Conservation (phyloP, 1,140 invertebrate species). For the Orchesella cincta region DNA sequence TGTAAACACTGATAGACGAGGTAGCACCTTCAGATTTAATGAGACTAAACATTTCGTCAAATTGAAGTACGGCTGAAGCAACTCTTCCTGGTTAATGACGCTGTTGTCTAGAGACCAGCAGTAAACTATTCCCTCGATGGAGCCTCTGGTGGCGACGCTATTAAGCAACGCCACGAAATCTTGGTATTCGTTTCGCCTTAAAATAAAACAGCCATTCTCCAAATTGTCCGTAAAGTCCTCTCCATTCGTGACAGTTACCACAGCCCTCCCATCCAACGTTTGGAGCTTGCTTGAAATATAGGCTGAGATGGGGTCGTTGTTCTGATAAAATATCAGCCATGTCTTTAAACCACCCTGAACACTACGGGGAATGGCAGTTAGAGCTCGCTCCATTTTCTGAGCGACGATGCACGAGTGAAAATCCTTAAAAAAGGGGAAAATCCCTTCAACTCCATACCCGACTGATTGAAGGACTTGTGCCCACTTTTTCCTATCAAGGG, state of each 20-base stretch:
- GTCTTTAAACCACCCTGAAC: background rate
- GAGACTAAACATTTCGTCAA: background rate
- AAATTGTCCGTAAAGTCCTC: no score
- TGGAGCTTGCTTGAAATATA: no score
- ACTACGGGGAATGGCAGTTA: background rate
- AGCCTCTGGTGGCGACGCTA: background rate
- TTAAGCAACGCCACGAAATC: background rate
- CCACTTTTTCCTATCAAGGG: slow-evolving; percentile 22
- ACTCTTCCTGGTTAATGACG: background rate
- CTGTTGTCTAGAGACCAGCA: background rate
- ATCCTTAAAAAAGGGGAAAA: background rate
- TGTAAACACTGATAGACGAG: background rate
- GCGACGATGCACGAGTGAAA: background rate
- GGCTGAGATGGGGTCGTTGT: no score
- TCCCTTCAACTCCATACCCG: background rate
- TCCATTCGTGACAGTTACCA: no score
- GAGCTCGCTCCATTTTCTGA: no score
- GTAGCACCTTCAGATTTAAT: background rate
- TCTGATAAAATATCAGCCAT: background rate
- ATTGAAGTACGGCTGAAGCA: slow-evolving; percentile 3
- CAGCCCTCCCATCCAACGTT: no score
- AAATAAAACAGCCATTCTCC: no score
- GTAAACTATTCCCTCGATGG: background rate
- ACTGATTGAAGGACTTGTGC: background rate
- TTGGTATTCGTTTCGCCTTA: no score